Conservation (phyloP, 1,140 invertebrate species). For the Tetraneura akinire region DNA sequence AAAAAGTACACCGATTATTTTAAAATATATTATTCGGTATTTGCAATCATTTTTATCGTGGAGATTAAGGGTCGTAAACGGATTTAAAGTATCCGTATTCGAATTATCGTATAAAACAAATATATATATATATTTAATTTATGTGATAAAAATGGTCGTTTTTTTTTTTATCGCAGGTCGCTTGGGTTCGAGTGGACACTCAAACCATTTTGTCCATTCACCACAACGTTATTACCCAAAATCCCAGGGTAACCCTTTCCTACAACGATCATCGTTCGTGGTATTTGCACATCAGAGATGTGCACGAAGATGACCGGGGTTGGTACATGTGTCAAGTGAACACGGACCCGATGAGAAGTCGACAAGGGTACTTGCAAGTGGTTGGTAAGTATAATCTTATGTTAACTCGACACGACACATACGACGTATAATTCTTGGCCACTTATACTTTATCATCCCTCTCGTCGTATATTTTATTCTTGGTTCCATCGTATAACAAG, state of each 20-base stretch:
- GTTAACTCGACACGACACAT: no score
- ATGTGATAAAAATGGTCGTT: background rate
- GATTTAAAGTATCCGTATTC: no score
- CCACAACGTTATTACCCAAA: conserved; percentile 85
- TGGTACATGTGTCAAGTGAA: conserved; percentile 87
- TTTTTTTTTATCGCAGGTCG: conserved; percentile 66
- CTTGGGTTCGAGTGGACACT: conserved; percentile 88
- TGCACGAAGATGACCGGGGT: conserved; percentile 77
- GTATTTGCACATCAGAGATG: conserved; percentile 82
- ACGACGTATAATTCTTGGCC: background rate
- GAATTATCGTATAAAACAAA: no score
- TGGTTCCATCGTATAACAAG: no score
- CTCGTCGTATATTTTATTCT: no score
- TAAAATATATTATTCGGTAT: no score
- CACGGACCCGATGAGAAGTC: conserved; percentile 82
- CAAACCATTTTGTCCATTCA: conserved; percentile 90
- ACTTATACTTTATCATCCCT: no score
- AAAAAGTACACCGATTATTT: no score
- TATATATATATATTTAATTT: background rate
- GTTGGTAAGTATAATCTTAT: conserved; percentile 67
- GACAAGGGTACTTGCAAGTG: conserved; percentile 82
- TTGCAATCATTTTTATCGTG: no score
- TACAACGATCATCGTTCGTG: conserved; percentile 87
- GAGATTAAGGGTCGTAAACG: no score
- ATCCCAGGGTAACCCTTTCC: conserved; percentile 79